A percentile compares a stretch with the other conserved stretches of the same genome.
Conservation (phyloP, 2,797 vertebrate species). For the Pogoniulus pusillus region DNA sequence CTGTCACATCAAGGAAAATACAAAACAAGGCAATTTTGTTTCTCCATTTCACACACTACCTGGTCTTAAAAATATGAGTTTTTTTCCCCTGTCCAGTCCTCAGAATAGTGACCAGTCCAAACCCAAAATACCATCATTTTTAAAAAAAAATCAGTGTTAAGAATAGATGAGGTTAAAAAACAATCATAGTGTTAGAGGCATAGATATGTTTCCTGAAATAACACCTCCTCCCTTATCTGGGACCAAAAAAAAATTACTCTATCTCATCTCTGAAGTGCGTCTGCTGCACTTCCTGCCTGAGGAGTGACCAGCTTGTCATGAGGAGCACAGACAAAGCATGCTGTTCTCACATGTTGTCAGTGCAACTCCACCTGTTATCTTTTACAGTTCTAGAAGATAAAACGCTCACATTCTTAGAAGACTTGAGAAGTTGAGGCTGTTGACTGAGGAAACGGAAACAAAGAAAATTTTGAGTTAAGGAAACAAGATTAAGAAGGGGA, state of each 20-base stretch:
- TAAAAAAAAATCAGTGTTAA: background rate
- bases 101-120: background rate
- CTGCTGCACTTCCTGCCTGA: background rate
- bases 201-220: background rate
- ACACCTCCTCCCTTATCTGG: background rate
- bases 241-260: constrained; percentile 1
- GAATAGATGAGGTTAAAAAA: background rate
- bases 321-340: background rate
- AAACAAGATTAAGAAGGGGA: background rate
- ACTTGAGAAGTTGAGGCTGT: background rate
- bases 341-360: background rate
- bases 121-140: background rate
- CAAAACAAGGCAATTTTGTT: background rate
- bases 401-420: background rate
- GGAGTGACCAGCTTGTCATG: fast-evolving
- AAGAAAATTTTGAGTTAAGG: background rate
- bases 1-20: background rate
- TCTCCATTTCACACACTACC: background rate
- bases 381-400: background rate
- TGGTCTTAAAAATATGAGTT: background rate
- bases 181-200: background rate
- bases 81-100: background rate
- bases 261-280: constrained; percentile 1
- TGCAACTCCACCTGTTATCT: constrained; percentile 13
- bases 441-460: background rate